These are phyloP conservation scores for Leptatherina wallacei DNA, from an alignment of 2,797 vertebrate genomes.

Conservation along the genomic window DNA sequence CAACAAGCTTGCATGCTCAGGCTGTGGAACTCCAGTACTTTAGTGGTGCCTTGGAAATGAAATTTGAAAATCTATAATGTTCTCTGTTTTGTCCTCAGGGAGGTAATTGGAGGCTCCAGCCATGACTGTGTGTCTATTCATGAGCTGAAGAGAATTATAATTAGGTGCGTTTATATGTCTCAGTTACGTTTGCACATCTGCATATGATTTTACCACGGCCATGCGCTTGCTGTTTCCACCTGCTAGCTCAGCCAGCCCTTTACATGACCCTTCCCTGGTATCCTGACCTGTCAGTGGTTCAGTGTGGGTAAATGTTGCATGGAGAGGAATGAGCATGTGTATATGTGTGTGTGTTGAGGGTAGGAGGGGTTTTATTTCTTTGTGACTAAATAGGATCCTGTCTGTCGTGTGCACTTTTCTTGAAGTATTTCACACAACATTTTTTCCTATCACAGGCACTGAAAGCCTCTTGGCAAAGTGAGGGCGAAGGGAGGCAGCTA, in stretches of 20 bases:
- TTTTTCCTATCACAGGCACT: slow-evolving; percentile 1
- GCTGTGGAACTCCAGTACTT: slow-evolving; percentile 25
- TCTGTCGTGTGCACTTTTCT: slow-evolving; percentile 58
- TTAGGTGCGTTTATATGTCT: slow-evolving; percentile 11
- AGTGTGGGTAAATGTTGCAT: slow-evolving; percentile 42
- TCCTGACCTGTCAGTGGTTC: slow-evolving; percentile 52
- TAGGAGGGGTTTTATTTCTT: slow-evolving; percentile 48
- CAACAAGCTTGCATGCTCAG: slow-evolving; percentile 21
- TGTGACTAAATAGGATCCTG: slow-evolving; percentile 61
- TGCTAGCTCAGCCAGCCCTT: slow-evolving; percentile 19
- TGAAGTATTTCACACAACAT: slow-evolving; percentile 21
- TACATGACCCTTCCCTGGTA: slow-evolving; percentile 33
- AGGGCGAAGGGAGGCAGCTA: slow-evolving; percentile 44
- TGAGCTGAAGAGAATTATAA: slow-evolving; percentile 17
- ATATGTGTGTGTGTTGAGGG: background rate
- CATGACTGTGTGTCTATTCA: slow-evolving; percentile 19
- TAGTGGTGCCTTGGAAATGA: slow-evolving; percentile 20
- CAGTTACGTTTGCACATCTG: slow-evolving; percentile 39
- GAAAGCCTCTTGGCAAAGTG: slow-evolving; percentile 44
- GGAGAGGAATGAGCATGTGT: slow-evolving; percentile 11
- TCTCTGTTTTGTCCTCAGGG: slow-evolving; percentile 19
- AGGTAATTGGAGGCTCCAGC: slow-evolving; percentile 20
- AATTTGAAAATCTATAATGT: slow-evolving; percentile 2
- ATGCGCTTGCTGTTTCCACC: slow-evolving; percentile 58
- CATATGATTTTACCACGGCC: slow-evolving; percentile 35